phyloP scores from a whole-genome alignment of 1,140 invertebrate genomes.

The Oncopeltus fasciatus region DNA sequence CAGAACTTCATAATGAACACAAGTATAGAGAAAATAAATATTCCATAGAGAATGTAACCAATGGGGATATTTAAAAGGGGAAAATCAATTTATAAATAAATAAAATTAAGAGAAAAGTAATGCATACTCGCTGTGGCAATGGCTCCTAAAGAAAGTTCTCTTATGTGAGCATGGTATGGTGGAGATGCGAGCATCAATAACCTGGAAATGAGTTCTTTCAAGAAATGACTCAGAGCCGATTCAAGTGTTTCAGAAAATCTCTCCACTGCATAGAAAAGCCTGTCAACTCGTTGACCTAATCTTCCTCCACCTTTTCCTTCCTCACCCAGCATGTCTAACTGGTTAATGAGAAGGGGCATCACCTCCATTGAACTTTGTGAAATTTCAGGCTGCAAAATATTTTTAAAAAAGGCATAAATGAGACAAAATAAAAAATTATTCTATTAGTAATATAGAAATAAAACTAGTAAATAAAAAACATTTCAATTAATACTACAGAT shows the following conservation, averaged over 20 bases:
- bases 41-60: background rate
- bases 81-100: background rate
- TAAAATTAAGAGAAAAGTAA: background rate
- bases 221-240: constrained; percentile 47
- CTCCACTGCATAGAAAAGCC: constrained; percentile 70
- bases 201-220: constrained; percentile 53
- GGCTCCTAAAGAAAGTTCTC: constrained; percentile 50
- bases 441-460: too few relatives aligned
- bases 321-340: constrained; percentile 41
- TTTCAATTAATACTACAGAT: too few relatives aligned
- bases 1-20: background rate
- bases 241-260: constrained; percentile 67
- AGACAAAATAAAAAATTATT: constrained; percentile 13
- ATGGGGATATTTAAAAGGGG: background rate
- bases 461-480: too few relatives aligned
- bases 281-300: constrained; percentile 31
- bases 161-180: constrained; percentile 37
- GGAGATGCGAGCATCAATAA: constrained; percentile 45
- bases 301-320: constrained; percentile 4
- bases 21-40: too few relatives aligned
- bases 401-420: too few relatives aligned
- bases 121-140: constrained; percentile 44
- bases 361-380: constrained; percentile 53
- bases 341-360: constrained; percentile 58
- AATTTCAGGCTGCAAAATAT: constrained; percentile 41